These are phyloP conservation scores for Heloderma charlesbogerti DNA, from an alignment of 2,113 vertebrate species.

Conservation along the genomic window DNA sequence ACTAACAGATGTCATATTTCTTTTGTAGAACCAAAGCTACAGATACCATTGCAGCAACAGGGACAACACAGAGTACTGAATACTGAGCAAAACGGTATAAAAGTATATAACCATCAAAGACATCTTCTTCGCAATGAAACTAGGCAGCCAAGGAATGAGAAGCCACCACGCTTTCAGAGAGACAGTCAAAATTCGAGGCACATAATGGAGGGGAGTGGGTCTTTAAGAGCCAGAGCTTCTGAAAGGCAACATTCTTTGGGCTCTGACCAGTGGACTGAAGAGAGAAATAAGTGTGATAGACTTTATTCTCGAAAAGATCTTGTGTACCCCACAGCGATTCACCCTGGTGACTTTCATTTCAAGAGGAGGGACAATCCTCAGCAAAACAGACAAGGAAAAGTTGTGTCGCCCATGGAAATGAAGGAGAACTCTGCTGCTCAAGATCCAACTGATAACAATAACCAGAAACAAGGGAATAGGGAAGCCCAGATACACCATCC, in stretches of 20 bases:
- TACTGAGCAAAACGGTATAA: conserved; percentile 82
- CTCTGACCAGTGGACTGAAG: conserved; percentile 81
- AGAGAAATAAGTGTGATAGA: conserved; percentile 80
- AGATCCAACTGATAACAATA: conserved; percentile 79
- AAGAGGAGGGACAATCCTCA: conserved; percentile 84
- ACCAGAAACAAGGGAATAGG: conserved; percentile 83
- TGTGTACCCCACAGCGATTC: conserved; percentile 69
- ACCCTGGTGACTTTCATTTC: conserved; percentile 76
- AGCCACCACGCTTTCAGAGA: conserved; percentile 93
- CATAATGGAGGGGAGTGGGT: conserved; percentile 77
- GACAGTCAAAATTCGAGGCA: conserved; percentile 88
- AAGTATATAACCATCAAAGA: conserved; percentile 82
- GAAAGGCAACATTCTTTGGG: conserved; percentile 78
- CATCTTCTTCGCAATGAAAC: conserved; percentile 84
- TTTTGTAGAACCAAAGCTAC: conserved; percentile 88
- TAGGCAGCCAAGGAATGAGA: conserved; percentile 87
- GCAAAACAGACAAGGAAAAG: conserved; percentile 78
- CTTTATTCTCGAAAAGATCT: conserved; percentile 82
- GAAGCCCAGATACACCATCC: conserved; percentile 84
- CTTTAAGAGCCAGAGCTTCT: conserved; percentile 81
- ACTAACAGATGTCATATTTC: conserved; percentile 51
- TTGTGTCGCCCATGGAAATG: conserved; percentile 71
- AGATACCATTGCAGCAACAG: conserved; percentile 78
- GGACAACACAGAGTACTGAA: conserved; percentile 79
- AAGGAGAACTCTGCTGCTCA: conserved; percentile 79